Evolutionary conservation across 1,140 invertebrate genomes (phyloP).

Genomic region (Eupristina koningsbergeri): DNA sequence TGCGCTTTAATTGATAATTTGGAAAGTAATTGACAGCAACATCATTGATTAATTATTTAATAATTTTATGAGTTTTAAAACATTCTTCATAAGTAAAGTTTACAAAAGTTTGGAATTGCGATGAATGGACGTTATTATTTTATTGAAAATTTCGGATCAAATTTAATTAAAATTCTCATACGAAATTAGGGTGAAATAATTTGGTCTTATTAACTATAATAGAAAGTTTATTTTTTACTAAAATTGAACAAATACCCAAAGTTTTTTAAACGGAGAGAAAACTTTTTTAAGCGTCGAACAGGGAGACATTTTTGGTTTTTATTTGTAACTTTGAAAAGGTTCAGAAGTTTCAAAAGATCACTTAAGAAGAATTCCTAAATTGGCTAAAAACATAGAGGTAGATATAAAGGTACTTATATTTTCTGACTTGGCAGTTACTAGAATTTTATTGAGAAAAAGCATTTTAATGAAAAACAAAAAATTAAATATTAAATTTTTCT

Average conservation of each 20-base stretch:
- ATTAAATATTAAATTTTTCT: background rate
- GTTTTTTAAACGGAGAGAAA: background rate
- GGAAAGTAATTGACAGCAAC: too few species aligned
- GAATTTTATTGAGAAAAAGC: background rate
- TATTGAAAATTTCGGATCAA: background rate
- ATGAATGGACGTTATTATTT: background rate
- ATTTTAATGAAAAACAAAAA: too few species aligned
- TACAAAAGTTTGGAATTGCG: background rate
- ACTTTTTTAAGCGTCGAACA: slow-evolving; percentile 3
- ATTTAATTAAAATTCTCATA: background rate
- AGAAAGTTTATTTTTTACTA: background rate
- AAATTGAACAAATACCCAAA: background rate
- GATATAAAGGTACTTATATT: background rate
- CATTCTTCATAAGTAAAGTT: too few species aligned
- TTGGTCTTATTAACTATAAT: background rate
- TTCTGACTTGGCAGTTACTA: background rate
- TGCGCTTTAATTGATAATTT: background rate
- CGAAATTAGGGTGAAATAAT: background rate
- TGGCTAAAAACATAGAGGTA: background rate
- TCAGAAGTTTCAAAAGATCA: background rate
- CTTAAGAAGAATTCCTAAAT: slow-evolving; percentile 30
- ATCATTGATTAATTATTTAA: too few species aligned
- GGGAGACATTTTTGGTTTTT: slow-evolving; percentile 4
- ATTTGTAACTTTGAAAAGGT: background rate
- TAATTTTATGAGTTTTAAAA: too few species aligned